Evolutionary conservation across 37 sponge, comb jelly and placozoan genomes (phyloP).

Genomic region (Spongia lamella): DNA sequence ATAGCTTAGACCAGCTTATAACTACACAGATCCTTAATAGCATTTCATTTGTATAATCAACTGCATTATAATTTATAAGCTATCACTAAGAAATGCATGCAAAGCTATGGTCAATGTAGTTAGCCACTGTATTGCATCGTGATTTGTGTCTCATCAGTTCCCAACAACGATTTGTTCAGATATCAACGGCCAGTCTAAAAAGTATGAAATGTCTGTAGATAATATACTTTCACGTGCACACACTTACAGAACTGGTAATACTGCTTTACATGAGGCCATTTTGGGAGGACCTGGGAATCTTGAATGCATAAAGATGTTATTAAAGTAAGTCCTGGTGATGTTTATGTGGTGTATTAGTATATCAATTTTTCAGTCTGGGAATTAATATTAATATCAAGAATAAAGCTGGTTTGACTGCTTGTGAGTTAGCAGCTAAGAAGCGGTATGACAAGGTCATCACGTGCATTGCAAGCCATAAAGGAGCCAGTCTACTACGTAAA

Average conservation of each 20-base stretch:
- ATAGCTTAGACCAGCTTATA: too few relatives aligned
- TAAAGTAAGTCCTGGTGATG: slow-evolving; percentile 39
- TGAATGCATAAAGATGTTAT: slow-evolving; percentile 45
- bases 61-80: too few relatives aligned
- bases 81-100: too few relatives aligned
- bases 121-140: too few relatives aligned
- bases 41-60: too few relatives aligned
- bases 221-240: too few relatives aligned
- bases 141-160: too few relatives aligned
- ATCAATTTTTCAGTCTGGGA: slow-evolving; percentile 24
- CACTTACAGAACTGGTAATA: slow-evolving; percentile 58
- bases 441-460: slow-evolving; percentile 17
- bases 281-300: slow-evolving; percentile 29
- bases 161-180: too few relatives aligned
- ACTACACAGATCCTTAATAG: too few relatives aligned
- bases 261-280: slow-evolving; percentile 70
- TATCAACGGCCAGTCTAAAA: too few relatives aligned
- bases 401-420: slow-evolving; percentile 42
- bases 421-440: slow-evolving; percentile 45
- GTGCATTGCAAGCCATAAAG: slow-evolving; percentile 32
- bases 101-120: too few relatives aligned
- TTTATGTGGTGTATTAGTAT: not conserved
- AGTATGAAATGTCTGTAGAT: too few relatives aligned
- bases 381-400: slow-evolving; percentile 36
- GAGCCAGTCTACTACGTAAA: slow-evolving; percentile 25